Evolutionary conservation across 2,797 vertebrate species (phyloP).

Genomic region (Syncerus caffer): DNA sequence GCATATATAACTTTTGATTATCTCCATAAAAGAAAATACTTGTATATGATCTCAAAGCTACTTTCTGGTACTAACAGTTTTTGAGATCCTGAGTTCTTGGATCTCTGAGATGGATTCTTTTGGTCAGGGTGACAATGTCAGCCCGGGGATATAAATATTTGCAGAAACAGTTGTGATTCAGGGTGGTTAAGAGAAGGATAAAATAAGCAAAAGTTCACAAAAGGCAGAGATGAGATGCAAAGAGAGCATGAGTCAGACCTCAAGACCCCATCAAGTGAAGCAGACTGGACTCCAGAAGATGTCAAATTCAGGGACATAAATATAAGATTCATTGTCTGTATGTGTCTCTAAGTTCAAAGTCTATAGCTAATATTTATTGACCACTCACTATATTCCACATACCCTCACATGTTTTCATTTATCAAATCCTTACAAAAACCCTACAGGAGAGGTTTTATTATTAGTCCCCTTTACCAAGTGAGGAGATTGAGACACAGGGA

Average conservation of each 20-base stretch:
- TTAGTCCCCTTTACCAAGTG: background rate
- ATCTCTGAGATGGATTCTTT: background rate
- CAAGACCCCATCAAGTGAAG: background rate
- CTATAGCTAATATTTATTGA: background rate
- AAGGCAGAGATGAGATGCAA: background rate
- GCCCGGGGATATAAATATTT: background rate
- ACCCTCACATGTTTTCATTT: background rate
- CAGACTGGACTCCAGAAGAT: background rate
- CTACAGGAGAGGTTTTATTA: background rate
- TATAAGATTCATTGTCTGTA: background rate
- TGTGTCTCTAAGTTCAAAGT: background rate
- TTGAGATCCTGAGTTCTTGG: slow-evolving; percentile 1
- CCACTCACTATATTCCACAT: background rate
- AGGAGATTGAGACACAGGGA: background rate
- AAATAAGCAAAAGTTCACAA: background rate
- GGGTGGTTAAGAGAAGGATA: background rate
- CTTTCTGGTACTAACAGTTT: background rate
- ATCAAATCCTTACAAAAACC: background rate
- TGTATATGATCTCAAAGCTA: background rate
- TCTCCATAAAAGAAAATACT: background rate
- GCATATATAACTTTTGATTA: background rate
- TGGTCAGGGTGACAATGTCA: background rate
- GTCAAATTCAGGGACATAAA: background rate
- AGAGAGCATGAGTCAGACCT: background rate
- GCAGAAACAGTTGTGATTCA: background rate